Conservation (phyloP, 2,113 vertebrate genomes). For the Cheirogaleus medius region DNA sequence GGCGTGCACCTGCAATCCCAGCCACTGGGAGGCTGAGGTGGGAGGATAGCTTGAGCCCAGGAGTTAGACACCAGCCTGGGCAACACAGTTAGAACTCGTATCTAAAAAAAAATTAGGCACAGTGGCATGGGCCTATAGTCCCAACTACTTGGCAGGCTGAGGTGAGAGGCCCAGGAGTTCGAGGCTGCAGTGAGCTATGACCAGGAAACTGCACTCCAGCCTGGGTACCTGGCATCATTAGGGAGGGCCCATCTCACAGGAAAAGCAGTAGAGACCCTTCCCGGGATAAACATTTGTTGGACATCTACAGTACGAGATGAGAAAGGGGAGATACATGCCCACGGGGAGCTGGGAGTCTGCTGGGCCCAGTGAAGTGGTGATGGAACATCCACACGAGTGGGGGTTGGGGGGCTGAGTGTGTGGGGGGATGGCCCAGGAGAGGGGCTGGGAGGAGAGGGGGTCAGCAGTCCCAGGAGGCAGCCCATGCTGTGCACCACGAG, state of each 20-base stretch:
- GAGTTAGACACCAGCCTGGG: neutral
- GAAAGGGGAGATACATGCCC: neutral
- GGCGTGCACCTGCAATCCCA: no score
- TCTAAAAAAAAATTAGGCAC: neutral
- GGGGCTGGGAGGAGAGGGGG: accelerated
- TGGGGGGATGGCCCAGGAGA: no score
- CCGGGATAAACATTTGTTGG: neutral
- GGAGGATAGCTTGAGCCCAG: no score
- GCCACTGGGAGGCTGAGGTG: no score
- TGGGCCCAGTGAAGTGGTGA: neutral
- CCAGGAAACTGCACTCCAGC: neutral
- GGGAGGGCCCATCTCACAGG: neutral
- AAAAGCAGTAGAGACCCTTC: neutral
- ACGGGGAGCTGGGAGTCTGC: neutral
- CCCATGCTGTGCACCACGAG: neutral
- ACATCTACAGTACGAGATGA: neutral
- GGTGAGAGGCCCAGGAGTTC: no score
- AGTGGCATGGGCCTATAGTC: no score
- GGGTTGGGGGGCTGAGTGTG: neutral
- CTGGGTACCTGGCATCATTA: neutral
- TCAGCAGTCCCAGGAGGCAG: neutral
- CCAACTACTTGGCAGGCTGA: no score
- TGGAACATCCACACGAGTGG: accelerated
- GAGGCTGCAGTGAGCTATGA: no score
- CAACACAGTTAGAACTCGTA: neutral